Evolutionary conservation across 1,140 invertebrate species (phyloP).

Genomic region (Agrilus planipennis): DNA sequence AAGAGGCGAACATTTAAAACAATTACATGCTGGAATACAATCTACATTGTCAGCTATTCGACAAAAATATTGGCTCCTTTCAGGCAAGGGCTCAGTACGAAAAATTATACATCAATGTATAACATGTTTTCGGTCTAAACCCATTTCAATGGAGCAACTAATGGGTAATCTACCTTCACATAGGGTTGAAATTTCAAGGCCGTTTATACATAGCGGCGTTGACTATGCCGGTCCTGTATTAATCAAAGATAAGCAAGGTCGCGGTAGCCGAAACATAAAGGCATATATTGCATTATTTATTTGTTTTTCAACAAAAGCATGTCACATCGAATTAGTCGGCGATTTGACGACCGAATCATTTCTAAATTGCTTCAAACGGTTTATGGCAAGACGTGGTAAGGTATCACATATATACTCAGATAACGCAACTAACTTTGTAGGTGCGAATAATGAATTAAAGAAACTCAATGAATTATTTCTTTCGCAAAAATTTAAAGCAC

Average conservation of each 20-base stretch:
- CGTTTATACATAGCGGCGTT: conserved; percentile 27
- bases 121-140: conserved; percentile 12
- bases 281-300: conserved; percentile 29
- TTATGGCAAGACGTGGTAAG: conserved; percentile 24
- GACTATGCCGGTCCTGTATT: conserved; percentile 27
- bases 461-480: conserved; percentile 7
- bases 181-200: conserved; percentile 17
- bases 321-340: conserved; percentile 30
- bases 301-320: conserved; percentile 26
- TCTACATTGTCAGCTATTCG: conserved; percentile 9
- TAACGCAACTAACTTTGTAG: conserved; percentile 14
- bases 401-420: conserved; percentile 20
- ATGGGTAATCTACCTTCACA: conserved; percentile 30
- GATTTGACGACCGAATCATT: conserved; percentile 22
- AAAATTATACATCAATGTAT: conserved; percentile 15
- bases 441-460: conserved; percentile 11
- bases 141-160: conserved; percentile 7
- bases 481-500: neutral
- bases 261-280: conserved; percentile 18
- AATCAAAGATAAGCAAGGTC: conserved; percentile 14
- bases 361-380: conserved; percentile 23
- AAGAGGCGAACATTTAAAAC: conserved; percentile 13
- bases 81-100: conserved; percentile 15
- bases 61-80: conserved; percentile 19
- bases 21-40: conserved; percentile 20